Conservation (phyloP, 2,888 invertebrate genomes). For the Clunio marinus region DNA sequence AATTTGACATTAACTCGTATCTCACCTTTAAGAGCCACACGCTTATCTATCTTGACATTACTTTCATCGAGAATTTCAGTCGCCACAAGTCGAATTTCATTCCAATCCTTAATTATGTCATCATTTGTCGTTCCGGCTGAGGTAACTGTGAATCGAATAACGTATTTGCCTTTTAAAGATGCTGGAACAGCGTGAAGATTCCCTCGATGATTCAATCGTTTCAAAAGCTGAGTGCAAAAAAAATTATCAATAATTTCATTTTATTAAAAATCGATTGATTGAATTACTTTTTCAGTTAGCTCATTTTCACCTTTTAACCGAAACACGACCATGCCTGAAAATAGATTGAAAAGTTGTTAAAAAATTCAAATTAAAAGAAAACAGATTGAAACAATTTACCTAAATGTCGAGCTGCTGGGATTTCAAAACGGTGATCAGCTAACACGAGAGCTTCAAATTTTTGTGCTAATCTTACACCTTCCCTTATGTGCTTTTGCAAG, state of each 20-base stretch:
- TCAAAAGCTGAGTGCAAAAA: constrained; percentile 70
- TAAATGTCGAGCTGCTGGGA: constrained; percentile 80
- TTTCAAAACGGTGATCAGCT: constrained; percentile 82
- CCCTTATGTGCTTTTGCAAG: constrained; percentile 86
- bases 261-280: no score
- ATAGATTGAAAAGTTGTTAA: neutral
- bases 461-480: constrained; percentile 86
- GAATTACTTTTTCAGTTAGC: constrained; percentile 66
- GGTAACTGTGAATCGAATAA: constrained; percentile 91
- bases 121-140: constrained; percentile 78
- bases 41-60: constrained; percentile 54
- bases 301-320: constrained; percentile 80
- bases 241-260: no score
- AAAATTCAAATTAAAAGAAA: neutral
- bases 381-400: constrained; percentile 49
- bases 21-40: constrained; percentile 72
- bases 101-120: constrained; percentile 80
- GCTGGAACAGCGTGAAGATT: constrained; percentile 93
- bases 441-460: constrained; percentile 83
- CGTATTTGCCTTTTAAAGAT: constrained; percentile 81
- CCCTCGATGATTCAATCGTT: constrained; percentile 80
- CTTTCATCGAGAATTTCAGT: constrained; percentile 64
- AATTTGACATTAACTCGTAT: neutral
- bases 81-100: constrained; percentile 71
- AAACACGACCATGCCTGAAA: constrained; percentile 79